Percentiles rank a stretch among this genome's conserved stretches.
phyloP scores from a whole-genome alignment of 1,140 invertebrate species.

The Mesaphorura yosii region DNA sequence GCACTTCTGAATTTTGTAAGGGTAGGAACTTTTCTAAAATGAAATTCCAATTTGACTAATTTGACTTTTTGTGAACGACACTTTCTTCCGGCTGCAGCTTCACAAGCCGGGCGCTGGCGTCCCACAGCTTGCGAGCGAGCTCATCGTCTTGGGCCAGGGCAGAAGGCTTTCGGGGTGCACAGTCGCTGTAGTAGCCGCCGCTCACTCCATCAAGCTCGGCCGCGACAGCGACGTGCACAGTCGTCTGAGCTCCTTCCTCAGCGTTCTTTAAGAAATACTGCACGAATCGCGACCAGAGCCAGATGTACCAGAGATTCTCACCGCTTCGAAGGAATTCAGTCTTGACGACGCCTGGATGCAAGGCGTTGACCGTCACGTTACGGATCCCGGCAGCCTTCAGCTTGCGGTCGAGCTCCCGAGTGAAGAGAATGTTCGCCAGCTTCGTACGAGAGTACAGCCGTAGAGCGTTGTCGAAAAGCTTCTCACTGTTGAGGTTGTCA shows the following conservation, averaged over 20 bases:
- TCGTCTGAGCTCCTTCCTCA: not conserved
- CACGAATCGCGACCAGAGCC: not conserved
- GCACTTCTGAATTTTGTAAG: too few relatives aligned
- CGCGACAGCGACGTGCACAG: not conserved
- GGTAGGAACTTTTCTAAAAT: too few relatives aligned
- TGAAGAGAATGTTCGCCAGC: constrained; percentile 76
- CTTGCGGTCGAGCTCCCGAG: constrained; percentile 61
- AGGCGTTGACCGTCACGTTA: constrained; percentile 8
- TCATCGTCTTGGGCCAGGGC: constrained; percentile 49
- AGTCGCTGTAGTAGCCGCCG: not conserved
- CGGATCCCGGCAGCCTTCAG: constrained; percentile 38
- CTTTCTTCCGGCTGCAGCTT: constrained; percentile 49
- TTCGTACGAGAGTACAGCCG: constrained; percentile 74
- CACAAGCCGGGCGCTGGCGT: constrained; percentile 57
- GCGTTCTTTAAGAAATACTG: not conserved
- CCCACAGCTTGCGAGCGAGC: constrained; percentile 69
- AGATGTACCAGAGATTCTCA: not conserved
- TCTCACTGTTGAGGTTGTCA: constrained; percentile 60
- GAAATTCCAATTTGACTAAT: too few relatives aligned
- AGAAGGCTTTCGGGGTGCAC: not conserved
- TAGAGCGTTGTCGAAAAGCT: constrained; percentile 46
- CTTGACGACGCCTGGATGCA: constrained; percentile 17
- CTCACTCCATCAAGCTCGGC: not conserved
- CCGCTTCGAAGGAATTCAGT: constrained; percentile 10
- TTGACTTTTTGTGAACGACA: too few relatives aligned